These are phyloP conservation scores for Petroica traversi DNA, from an alignment of 2,113 vertebrate genomes.

Conservation along the genomic window DNA sequence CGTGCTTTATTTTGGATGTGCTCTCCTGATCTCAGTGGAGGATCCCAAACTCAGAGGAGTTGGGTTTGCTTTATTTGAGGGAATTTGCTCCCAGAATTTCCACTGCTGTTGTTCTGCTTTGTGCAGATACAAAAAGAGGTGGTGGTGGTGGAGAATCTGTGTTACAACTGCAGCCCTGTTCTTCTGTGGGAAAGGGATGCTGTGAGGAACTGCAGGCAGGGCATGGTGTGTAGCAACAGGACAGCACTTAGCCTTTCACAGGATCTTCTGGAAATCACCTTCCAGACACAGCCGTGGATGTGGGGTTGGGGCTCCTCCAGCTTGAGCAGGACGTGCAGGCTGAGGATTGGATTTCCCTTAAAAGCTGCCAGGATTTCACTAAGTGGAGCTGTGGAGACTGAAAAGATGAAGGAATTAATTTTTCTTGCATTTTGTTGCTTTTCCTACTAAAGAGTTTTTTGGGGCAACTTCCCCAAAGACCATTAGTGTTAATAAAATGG, in stretches of 20 bases:
- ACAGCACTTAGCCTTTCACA: not conserved
- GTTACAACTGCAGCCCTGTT: not conserved
- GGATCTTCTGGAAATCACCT: too few species aligned
- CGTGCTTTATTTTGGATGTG: not conserved
- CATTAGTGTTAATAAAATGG: not conserved
- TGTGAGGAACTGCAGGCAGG: not conserved
- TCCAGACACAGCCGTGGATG: rapidly evolving
- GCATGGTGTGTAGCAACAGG: too few species aligned
- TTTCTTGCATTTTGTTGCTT: not conserved
- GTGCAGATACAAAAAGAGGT: not conserved
- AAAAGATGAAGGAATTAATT: not conserved
- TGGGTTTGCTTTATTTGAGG: not conserved
- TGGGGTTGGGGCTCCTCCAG: not conserved
- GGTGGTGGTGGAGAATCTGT: not conserved
- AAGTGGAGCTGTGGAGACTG: not conserved
- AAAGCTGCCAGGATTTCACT: not conserved
- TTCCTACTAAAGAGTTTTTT: not conserved
- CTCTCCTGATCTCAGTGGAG: not conserved
- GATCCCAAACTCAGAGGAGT: not conserved
- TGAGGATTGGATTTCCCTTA: not conserved
- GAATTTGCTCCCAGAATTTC: not conserved
- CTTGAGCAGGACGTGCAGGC: not conserved
- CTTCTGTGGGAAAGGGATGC: not conserved
- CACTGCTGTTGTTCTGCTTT: not conserved
- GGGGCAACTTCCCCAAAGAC: not conserved